Percentiles rank a stretch among this genome's conserved stretches.
Evolutionary conservation across 2,797 vertebrate genomes (phyloP).

Genomic region (Discoglossus pictus): DNA sequence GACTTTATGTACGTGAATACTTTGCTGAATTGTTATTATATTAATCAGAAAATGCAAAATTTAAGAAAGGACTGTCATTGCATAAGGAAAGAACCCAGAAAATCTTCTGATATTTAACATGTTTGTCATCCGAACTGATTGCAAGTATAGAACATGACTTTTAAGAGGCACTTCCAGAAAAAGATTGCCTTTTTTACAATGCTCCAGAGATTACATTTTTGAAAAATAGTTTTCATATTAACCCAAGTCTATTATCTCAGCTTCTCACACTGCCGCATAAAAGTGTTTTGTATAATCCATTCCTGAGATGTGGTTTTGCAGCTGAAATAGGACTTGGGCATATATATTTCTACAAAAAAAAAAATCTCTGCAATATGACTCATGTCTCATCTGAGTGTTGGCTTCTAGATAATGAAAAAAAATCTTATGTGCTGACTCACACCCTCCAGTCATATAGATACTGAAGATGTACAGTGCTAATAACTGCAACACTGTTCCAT

Average conservation of each 20-base stretch:
- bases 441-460: too few species aligned
- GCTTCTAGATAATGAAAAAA: background rate
- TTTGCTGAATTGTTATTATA: too few species aligned
- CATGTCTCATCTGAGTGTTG: background rate
- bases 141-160: background rate
- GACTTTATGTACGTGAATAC: too few species aligned
- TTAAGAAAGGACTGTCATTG: too few species aligned
- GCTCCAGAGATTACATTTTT: too few species aligned
- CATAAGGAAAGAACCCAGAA: too few species aligned
- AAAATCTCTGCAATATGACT: background rate
- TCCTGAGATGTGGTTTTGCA: background rate
- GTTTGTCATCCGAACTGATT: background rate
- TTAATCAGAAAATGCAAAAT: too few species aligned
- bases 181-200: background rate
- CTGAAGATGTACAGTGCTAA: too few species aligned
- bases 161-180: background rate
- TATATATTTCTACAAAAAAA: background rate
- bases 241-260: background rate
- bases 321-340: background rate
- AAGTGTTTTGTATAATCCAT: background rate
- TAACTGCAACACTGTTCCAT: too few species aligned
- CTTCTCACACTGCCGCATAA: background rate
- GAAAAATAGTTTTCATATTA: conserved; percentile 2
- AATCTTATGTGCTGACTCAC: too few species aligned
- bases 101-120: background rate